These are phyloP conservation scores for Liopterus haemorrhoidalis DNA, from an alignment of 2,888 invertebrate species.

Conservation along the genomic window DNA sequence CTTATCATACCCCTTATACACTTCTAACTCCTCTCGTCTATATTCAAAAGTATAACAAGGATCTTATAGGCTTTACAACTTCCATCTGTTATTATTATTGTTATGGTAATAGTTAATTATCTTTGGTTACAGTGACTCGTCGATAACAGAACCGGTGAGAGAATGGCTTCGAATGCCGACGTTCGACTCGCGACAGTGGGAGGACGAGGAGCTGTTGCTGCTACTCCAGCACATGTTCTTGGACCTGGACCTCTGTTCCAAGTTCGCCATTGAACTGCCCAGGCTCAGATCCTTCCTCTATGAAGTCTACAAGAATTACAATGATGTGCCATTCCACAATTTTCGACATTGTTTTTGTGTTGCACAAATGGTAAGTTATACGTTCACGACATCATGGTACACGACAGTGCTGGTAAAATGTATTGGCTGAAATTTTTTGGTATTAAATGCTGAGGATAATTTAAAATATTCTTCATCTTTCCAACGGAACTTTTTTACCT, in stretches of 20 bases:
- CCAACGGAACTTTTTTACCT: no score
- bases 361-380: constrained; percentile 71
- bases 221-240: constrained; percentile 77
- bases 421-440: no score
- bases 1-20: no score
- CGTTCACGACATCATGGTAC: no score
- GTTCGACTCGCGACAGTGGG: constrained; percentile 78
- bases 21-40: no score
- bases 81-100: no score
- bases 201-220: constrained; percentile 71
- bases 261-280: constrained; percentile 67
- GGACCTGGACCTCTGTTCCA: constrained; percentile 66
- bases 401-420: no score
- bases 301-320: constrained; percentile 73
- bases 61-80: no score
- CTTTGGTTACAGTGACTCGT: constrained; percentile 52
- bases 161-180: constrained; percentile 62
- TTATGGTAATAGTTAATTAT: no score
- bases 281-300: constrained; percentile 66
- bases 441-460: no score
- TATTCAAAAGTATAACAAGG: no score
- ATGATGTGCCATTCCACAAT: constrained; percentile 83
- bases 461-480: no score
- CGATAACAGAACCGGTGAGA: constrained; percentile 57
- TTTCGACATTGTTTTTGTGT: constrained; percentile 84